A percentile compares a stretch with the other conserved stretches of the same genome.
phyloP scores from a whole-genome alignment of 2,888 invertebrate species.

The Ormyrus nitidulus region DNA sequence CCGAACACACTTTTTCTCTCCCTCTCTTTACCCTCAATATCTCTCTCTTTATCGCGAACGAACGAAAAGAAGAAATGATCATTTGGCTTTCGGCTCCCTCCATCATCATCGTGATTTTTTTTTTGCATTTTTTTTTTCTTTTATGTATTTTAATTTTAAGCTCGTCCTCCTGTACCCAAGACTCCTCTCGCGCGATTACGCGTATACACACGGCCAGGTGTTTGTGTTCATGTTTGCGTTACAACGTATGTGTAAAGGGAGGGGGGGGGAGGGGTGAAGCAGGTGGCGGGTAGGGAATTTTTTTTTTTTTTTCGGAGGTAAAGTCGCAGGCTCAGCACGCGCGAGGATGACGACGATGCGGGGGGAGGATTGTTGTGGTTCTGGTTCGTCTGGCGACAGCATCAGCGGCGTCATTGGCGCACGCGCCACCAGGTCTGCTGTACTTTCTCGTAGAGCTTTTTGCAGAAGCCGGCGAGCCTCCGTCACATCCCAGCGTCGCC shows the following conservation, averaged over 20 bases:
- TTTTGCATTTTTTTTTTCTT: constrained; percentile 23
- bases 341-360: too few species aligned
- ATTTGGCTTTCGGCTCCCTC: constrained; percentile 35
- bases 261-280: neutral
- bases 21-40: neutral
- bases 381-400: too few species aligned
- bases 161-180: constrained; percentile 29
- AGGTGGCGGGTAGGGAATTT: neutral
- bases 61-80: constrained; percentile 32
- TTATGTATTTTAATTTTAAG: constrained; percentile 52
- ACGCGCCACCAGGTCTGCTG: constrained; percentile 90
- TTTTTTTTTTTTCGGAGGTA: too few species aligned
- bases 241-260: neutral
- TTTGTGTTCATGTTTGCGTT: too few species aligned
- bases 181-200: too few species aligned
- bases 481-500: constrained; percentile 88
- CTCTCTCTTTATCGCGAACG: constrained; percentile 8
- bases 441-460: constrained; percentile 92
- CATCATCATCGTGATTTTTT: neutral
- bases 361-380: too few species aligned
- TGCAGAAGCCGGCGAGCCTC: constrained; percentile 93
- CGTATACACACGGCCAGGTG: neutral
- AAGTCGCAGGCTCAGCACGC: too few species aligned
- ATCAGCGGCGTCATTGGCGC: constrained; percentile 78
- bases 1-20: constrained; percentile 34